Percentiles rank a stretch among this genome's conserved stretches.
These are phyloP conservation scores for Drosophila cyrtoloma DNA, from an alignment of 2,888 invertebrate species.

Conservation along the genomic window DNA sequence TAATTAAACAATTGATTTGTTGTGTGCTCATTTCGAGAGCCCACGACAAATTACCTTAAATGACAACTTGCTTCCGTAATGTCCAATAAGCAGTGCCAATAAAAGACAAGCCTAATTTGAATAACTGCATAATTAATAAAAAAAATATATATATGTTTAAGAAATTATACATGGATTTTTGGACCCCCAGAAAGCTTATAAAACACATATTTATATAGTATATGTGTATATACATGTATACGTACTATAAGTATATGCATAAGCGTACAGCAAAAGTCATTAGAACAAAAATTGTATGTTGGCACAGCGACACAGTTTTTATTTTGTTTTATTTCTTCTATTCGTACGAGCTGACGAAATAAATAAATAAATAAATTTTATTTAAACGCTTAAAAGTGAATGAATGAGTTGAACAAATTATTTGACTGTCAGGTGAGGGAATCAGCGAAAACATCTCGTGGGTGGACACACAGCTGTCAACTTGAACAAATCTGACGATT, in stretches of 20 bases:
- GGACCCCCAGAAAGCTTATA: constrained; percentile 17
- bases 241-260: constrained; percentile 5
- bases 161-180: constrained; percentile 46
- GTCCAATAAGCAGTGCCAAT: constrained; percentile 43
- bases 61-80: constrained; percentile 73
- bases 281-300: constrained; percentile 71
- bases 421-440: constrained; percentile 46
- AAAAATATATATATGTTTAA: neutral
- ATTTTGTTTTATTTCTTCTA: constrained; percentile 11
- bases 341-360: constrained; percentile 31
- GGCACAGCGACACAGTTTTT: constrained; percentile 70
- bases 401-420: constrained; percentile 38
- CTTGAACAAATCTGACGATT: constrained; percentile 63
- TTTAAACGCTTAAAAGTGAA: constrained; percentile 55
- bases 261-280: constrained; percentile 56
- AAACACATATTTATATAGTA: constrained; percentile 7
- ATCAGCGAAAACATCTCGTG: constrained; percentile 27
- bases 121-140: constrained; percentile 68
- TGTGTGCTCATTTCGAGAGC: constrained; percentile 17
- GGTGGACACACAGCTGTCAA: constrained; percentile 72
- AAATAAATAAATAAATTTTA: constrained; percentile 62
- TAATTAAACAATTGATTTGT: constrained; percentile 29
- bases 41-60: constrained; percentile 57
- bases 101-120: constrained; percentile 55
- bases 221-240: neutral